A percentile compares a stretch with the other conserved stretches of the same genome.
Evolutionary conservation across 2,113 vertebrate species (phyloP).

Genomic region (Phoenicopterus ruber): DNA sequence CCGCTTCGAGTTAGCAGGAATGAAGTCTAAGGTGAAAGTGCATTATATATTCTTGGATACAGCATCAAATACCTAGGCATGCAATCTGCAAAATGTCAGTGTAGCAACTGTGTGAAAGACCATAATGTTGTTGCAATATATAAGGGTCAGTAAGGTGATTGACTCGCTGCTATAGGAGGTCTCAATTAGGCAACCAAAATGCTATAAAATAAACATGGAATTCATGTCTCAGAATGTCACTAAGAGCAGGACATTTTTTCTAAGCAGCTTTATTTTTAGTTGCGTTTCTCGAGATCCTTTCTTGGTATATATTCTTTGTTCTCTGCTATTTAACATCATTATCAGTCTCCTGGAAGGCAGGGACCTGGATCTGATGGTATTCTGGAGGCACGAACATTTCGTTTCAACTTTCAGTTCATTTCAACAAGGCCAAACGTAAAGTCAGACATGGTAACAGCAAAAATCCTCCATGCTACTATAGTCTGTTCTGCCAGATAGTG

Average conservation of each 20-base stretch:
- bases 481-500: conserved; percentile 1
- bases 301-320: neutral
- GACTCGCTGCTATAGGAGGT: neutral
- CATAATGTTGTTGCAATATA: neutral
- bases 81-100: neutral
- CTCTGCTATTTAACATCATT: conserved; percentile 15
- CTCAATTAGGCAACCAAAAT: neutral
- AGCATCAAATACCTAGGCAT: neutral
- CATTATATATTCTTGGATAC: neutral
- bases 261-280: neutral
- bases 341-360: conserved; percentile 8
- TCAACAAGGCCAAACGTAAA: conserved; percentile 15
- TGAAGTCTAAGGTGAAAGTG: neutral
- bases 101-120: neutral
- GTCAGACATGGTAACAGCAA: conserved; percentile 5
- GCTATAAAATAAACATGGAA: neutral
- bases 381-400: neutral
- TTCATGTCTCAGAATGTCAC: neutral
- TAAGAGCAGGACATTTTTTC: neutral
- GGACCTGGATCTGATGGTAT: neutral
- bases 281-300: neutral
- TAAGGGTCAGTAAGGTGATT: neutral
- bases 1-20: neutral
- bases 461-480: conserved; percentile 5
- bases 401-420: conserved; percentile 20